Conservation (phyloP, 2,113 vertebrate species). For the Vidua chalybeata region DNA sequence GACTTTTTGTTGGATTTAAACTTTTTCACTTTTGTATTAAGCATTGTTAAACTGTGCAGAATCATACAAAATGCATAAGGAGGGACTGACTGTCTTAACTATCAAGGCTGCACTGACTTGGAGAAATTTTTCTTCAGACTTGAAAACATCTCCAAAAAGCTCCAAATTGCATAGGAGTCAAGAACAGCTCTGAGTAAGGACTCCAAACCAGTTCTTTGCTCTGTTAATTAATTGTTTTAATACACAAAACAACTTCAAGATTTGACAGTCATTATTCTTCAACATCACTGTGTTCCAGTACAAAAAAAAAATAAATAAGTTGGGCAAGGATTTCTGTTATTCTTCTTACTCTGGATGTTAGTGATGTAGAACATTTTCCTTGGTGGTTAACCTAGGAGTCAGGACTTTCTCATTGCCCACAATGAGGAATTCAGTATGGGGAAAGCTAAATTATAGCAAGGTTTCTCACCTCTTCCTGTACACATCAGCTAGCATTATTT, state of each 20-base stretch:
- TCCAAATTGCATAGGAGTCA: neutral
- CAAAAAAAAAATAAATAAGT: neutral
- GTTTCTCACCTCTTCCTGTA: neutral
- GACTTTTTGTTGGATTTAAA: neutral
- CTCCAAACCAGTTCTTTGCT: neutral
- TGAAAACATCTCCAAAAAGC: neutral
- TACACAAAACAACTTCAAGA: neutral
- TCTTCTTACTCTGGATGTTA: neutral
- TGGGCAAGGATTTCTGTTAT: neutral
- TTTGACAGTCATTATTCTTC: neutral
- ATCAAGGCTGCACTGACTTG: neutral
- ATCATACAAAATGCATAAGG: neutral
- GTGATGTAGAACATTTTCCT: neutral
- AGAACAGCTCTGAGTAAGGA: neutral
- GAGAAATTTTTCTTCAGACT: neutral
- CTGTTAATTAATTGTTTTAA: neutral
- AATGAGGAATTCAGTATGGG: neutral
- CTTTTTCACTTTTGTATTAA: neutral
- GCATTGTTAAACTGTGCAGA: neutral
- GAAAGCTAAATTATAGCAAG: neutral
- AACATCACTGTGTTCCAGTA: accelerated
- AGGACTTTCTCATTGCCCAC: neutral
- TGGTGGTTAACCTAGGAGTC: neutral
- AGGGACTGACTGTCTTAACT: neutral
- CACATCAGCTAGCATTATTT: neutral